These are phyloP conservation scores for Lepidurus apus DNA, from an alignment of 1,140 invertebrate genomes.

Conservation along the genomic window DNA sequence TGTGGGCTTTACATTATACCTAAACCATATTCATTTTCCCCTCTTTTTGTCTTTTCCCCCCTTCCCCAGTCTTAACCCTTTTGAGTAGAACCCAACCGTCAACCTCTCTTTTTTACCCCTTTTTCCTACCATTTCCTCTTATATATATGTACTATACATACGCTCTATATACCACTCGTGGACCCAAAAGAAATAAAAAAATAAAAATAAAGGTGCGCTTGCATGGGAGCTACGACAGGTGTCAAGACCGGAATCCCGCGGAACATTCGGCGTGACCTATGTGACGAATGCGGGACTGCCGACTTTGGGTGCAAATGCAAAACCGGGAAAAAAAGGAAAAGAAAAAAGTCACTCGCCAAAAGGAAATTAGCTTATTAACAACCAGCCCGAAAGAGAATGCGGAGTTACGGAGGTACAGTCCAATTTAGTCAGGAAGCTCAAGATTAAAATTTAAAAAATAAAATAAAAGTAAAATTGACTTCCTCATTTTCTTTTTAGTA, in stretches of 20 bases:
- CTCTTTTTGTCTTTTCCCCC: background rate
- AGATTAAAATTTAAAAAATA: background rate
- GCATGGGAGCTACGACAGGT: slow-evolving; percentile 13
- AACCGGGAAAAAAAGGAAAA: background rate
- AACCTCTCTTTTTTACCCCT: background rate
- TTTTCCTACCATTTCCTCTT: background rate
- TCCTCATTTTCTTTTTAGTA: background rate
- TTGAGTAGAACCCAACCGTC: background rate
- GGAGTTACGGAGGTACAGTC: background rate
- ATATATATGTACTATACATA: background rate
- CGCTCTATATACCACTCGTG: too few relatives aligned
- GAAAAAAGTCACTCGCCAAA: background rate
- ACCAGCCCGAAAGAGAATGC: background rate
- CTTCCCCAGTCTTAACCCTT: background rate
- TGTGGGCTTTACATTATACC: background rate
- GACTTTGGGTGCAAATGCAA: background rate
- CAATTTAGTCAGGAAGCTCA: background rate
- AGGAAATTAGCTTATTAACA: slow-evolving; percentile 15
- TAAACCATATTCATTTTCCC: background rate
- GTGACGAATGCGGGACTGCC: background rate
- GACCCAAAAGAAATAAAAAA: too few relatives aligned
- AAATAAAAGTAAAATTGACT: background rate
- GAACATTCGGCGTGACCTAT: background rate
- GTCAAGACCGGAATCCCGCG: slow-evolving; percentile 20
- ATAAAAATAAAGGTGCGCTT: background rate